Evolutionary conservation across 2,888 invertebrate genomes (phyloP).

Genomic region (Arctia plantaginis): DNA sequence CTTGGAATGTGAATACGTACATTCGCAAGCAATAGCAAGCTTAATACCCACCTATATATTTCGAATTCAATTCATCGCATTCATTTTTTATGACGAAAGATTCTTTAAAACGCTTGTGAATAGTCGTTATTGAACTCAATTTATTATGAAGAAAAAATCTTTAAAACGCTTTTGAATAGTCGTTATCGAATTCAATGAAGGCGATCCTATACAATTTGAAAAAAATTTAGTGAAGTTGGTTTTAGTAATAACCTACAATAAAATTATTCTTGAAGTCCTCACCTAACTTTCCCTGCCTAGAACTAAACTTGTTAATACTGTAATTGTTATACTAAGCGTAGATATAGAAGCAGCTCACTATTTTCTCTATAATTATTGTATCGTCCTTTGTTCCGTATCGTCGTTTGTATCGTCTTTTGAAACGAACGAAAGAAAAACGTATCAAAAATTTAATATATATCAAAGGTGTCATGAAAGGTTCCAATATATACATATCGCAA

Average conservation of each 20-base stretch:
- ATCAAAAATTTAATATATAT: too few relatives aligned
- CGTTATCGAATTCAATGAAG: neutral
- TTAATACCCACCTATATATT: neutral
- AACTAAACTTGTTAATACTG: neutral
- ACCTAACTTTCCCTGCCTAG: neutral
- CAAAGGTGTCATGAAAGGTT: too few relatives aligned
- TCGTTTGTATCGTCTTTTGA: too few relatives aligned
- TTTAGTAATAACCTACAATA: neutral
- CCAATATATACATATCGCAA: too few relatives aligned
- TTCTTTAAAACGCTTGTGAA: neutral
- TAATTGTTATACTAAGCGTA: neutral
- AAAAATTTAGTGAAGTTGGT: neutral
- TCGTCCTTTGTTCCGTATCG: too few relatives aligned
- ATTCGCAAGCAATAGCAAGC: constrained; percentile 1
- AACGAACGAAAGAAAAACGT: too few relatives aligned
- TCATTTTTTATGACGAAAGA: neutral
- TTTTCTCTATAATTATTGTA: too few relatives aligned
- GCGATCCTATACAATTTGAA: neutral
- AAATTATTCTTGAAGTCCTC: neutral
- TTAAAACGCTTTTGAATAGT: neutral
- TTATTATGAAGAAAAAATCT: neutral
- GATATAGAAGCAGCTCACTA: neutral
- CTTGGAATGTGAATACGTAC: neutral
- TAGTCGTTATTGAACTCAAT: constrained; percentile 2
- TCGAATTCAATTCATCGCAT: neutral